phyloP scores from a whole-genome alignment of 2,888 invertebrate species.

The Apoda limacodes region DNA sequence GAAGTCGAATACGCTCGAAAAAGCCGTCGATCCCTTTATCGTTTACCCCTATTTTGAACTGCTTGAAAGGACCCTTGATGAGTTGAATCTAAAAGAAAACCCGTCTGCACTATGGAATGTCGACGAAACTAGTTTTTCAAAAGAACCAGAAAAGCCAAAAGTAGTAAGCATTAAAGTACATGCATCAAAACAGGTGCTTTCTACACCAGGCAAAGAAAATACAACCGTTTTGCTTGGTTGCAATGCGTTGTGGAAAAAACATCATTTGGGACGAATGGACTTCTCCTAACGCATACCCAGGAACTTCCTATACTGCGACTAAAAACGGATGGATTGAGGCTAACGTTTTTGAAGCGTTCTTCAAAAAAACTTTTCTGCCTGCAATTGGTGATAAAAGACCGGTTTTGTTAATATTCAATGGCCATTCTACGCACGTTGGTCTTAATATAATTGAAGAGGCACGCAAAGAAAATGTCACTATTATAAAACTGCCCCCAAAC shows the following conservation, averaged over 20 bases:
- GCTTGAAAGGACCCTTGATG: constrained; percentile 12
- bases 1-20: too few relatives aligned
- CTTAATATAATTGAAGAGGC: too few relatives aligned
- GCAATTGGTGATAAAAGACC: too few relatives aligned
- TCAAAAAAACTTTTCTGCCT: constrained; percentile 17
- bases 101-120: constrained; percentile 18
- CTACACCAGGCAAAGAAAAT: constrained; percentile 22
- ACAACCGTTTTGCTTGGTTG: constrained; percentile 20
- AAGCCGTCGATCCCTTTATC: constrained; percentile 18
- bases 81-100: constrained; percentile 10
- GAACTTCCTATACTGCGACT: constrained; percentile 23
- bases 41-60: constrained; percentile 18
- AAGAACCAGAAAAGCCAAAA: constrained; percentile 21
- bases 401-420: constrained; percentile 20
- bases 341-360: constrained; percentile 12
- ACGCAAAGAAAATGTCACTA: too few relatives aligned
- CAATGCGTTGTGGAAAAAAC: constrained; percentile 23
- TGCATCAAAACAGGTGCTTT: constrained; percentile 17
- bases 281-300: constrained; percentile 17
- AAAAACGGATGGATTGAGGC: constrained; percentile 22
- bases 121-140: constrained; percentile 20
- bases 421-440: constrained; percentile 21
- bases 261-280: constrained; percentile 27
- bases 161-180: constrained; percentile 20
- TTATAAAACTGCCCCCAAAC: too few relatives aligned